phyloP scores from a whole-genome alignment of 2,113 vertebrate genomes.

The Calidris pygmaea region DNA sequence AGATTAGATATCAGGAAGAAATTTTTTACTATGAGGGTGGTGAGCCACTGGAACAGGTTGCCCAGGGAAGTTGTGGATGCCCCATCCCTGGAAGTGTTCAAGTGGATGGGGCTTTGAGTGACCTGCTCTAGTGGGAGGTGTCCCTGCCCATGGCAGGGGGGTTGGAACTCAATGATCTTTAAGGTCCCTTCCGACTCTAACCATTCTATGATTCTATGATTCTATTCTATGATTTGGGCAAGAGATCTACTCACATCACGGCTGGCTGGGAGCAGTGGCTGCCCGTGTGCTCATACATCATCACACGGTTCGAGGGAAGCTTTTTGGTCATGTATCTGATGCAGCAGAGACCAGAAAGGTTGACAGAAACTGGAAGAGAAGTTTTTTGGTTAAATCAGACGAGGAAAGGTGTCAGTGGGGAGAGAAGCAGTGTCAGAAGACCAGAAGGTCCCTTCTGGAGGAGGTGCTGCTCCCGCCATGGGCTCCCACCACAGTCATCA shows the following conservation, averaged over 20 bases:
- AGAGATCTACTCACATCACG: slow-evolving; percentile 3
- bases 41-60: too few species aligned
- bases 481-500: not conserved
- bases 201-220: too few species aligned
- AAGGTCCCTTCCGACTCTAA: too few species aligned
- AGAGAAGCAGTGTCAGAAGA: not conserved
- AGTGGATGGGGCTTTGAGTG: too few species aligned
- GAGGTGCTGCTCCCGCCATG: not conserved
- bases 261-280: not conserved
- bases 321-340: accelerated
- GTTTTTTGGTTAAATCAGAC: not conserved
- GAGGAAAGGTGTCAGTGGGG: not conserved
- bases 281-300: not conserved
- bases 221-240: not conserved
- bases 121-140: too few species aligned
- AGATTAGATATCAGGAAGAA: too few species aligned
- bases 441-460: not conserved
- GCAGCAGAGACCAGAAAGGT: not conserved
- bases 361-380: not conserved
- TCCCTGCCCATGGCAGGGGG: too few species aligned
- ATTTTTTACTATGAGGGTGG: too few species aligned
- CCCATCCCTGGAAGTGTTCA: too few species aligned
- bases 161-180: too few species aligned
- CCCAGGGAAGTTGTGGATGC: too few species aligned
- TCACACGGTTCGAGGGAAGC: accelerated